phyloP scores from a whole-genome alignment of 2,888 invertebrate species.

The Polietes domitor region DNA sequence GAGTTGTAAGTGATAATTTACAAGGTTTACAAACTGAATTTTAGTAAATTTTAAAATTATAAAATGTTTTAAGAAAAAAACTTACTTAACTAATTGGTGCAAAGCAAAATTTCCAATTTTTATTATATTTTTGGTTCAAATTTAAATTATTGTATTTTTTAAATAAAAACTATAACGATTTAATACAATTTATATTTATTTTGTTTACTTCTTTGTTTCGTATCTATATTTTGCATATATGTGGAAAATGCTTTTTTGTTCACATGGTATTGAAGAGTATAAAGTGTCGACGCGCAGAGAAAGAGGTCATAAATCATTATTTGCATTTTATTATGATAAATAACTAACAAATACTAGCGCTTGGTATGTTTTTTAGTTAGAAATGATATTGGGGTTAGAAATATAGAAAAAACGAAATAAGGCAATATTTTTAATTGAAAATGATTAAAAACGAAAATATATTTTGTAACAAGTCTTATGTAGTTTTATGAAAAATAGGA shows the following conservation, averaged over 20 bases:
- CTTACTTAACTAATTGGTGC: slow-evolving; percentile 29
- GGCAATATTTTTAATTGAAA: too few relatives aligned
- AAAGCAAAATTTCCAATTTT: slow-evolving; percentile 18
- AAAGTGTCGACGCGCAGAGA: too few relatives aligned
- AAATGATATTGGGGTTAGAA: too few relatives aligned
- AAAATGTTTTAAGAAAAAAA: neutral
- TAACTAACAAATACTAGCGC: too few relatives aligned
- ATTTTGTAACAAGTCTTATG: too few relatives aligned
- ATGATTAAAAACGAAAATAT: too few relatives aligned
- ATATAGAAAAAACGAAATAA: too few relatives aligned
- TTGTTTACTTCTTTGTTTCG: neutral
- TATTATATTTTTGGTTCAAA: slow-evolving; percentile 38
- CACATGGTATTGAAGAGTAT: too few relatives aligned
- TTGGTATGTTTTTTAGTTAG: too few relatives aligned
- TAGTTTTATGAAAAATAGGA: too few relatives aligned
- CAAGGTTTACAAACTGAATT: slow-evolving; percentile 17
- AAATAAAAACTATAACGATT: slow-evolving; percentile 1
- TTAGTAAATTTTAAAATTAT: slow-evolving; percentile 29
- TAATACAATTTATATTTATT: slow-evolving; percentile 22
- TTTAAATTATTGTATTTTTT: slow-evolving; percentile 33
- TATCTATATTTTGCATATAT: slow-evolving; percentile 7
- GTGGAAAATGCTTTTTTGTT: neutral
- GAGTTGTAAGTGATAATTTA: slow-evolving; percentile 62
- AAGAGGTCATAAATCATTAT: too few relatives aligned
- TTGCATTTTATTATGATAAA: too few relatives aligned